Evolutionary conservation across 1,140 invertebrate species (phyloP), one percentile per base, ranked within the genome.

Genomic region (Drosophila lowei): DNA sequence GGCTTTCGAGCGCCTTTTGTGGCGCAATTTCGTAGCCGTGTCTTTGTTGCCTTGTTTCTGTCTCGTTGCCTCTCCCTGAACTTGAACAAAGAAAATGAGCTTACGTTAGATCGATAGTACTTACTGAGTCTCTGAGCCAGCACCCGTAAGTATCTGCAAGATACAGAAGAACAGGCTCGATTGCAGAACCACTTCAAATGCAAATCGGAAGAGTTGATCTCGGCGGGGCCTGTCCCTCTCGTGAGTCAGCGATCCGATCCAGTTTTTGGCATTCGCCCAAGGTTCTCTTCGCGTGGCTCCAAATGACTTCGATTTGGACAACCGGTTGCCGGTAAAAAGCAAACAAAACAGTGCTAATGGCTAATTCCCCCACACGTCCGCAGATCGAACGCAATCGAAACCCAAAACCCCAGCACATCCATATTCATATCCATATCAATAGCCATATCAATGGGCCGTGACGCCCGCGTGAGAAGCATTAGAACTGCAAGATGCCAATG

Each of bases 31-130:
- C 23, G 2, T 42, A 57, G 53, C 41, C 30, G 55, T 66, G 55
- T 66, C 61, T 65, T 63, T 70, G 64, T 77, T 25, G 68, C 57
- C 46, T 72, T 63, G 56, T 73, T 68, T 58, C 55, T 30, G n/a
- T 38, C 56, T 34, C 60, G 42, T 52, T n/a, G 18, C 21, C 43
- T 54, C 73, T 41, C 59, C 72, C 77, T 85, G 80, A 85, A 86
- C 81, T 86, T 85, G 80, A 86, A 65, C 75, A 60, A 70, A 70
- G 72, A 71, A 68, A 85, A 86, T 68, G 61, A 52, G 73, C 81
- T 86, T 86, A 74, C 67, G 52, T 44, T 48, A 79, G 81, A 77
- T 84, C 80, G 77, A 84, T 86, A 86, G 60, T 68, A 58, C 46
- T 60, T 41, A 74, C 59, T 38, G 21, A 21, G 72, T 38, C 49